Evolutionary conservation across 2,888 invertebrate genomes (phyloP), one percentile per base, ranked within the genome.

Genomic region (Temnothorax rugatulus): DNA sequence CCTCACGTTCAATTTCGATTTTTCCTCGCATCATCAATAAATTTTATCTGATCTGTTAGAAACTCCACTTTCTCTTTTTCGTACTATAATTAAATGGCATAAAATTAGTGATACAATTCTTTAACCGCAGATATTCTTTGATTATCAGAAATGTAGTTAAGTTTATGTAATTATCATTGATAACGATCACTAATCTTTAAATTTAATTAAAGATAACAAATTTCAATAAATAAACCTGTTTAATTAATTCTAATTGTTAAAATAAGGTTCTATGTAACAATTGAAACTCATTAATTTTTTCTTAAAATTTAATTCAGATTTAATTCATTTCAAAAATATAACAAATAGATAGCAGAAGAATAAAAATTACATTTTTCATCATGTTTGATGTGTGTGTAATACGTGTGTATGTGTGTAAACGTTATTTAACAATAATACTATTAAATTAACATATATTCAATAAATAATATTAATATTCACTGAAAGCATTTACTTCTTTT

Each of bases 41-140:
- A 79, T 81, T 69, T 81, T 47, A 13, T 44, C 47, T 50, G 29
- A 54, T 54, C 13, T 38, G 18, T 64, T n/a, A 18, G 25, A 18
- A 69, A 47, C 59, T 59, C 18, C 7, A 47, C 44, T 44, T 57
- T 25, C 18, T 9, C 8, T 18, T 34, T 59, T 47, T 38, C 54
- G 1, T 69, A 66, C 41, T n/a, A 34, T 34, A 18, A 15, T 29
- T 41, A 75, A 75, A 54, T 15, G 1, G n/a, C 1, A 47, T 66
- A 25, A 63, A 21, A 61, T 47, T 29, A 50, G 18, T 59, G 18
- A 75, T 34, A 34, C 2, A 38, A 64, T 29, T 25, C n/a, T 61
- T 64, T 44, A 52, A 64, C 2, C 9, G 9, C 9, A 15, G 41
- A n/a, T 21, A 5, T 66, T 41, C 2, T 7, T 52, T 13, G 2